These are phyloP conservation scores for Platichthys stellatus DNA, from an alignment of 2,113 vertebrate species.

Conservation along the genomic window DNA sequence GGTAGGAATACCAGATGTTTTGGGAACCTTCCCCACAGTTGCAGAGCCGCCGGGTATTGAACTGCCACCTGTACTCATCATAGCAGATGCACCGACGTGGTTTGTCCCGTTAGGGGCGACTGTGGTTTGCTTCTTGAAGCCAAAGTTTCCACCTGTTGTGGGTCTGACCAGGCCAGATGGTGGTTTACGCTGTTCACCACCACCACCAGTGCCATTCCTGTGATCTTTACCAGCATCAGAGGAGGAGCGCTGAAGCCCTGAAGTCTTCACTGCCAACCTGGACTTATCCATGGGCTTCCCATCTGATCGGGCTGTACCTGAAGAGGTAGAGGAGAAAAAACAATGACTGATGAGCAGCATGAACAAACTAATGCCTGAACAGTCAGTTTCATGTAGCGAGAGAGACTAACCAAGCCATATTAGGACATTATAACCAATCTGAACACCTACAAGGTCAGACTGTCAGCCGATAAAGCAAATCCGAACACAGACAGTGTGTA, in stretches of 20 bases:
- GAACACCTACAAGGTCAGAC: constrained; percentile 62
- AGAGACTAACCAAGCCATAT: constrained; percentile 51
- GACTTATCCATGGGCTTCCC: constrained; percentile 89
- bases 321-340: constrained; percentile 1
- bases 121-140: constrained; percentile 89
- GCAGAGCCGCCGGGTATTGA: constrained; percentile 74
- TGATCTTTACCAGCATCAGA: constrained; percentile 93
- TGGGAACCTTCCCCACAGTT: constrained; percentile 87
- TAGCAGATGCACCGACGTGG: constrained; percentile 72
- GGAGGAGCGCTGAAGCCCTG: constrained; percentile 91
- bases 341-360: constrained; percentile 25
- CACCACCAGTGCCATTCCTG: constrained; percentile 51
- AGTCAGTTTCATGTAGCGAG: constrained; percentile 17
- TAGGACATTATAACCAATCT: constrained; percentile 62
- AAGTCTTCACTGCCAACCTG: constrained; percentile 88
- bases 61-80: constrained; percentile 79
- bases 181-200: constrained; percentile 89
- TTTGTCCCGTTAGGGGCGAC: constrained; percentile 56
- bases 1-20: constrained; percentile 93
- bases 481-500: constrained; percentile 29
- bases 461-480: constrained; percentile 61
- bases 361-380: constrained; percentile 10
- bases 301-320: constrained; percentile 70
- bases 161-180: constrained; percentile 91
- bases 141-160: constrained; percentile 89